Conservation (phyloP, 2,888 invertebrate genomes). For the Tipula confusa region DNA sequence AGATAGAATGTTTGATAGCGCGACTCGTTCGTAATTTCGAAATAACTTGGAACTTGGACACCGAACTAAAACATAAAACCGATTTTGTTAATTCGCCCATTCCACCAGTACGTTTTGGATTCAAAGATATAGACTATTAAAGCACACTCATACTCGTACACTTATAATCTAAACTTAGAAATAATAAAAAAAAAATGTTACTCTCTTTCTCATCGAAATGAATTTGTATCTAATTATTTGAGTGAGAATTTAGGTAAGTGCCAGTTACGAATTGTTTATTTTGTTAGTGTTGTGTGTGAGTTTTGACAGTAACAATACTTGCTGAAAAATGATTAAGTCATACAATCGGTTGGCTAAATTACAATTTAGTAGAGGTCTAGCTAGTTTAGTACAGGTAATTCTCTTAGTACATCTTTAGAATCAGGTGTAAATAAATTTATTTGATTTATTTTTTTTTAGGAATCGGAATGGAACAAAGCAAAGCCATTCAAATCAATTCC, state of each 20-base stretch:
- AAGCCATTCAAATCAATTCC: constrained; percentile 31
- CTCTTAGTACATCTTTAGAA: constrained; percentile 57
- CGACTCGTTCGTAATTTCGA: constrained; percentile 38
- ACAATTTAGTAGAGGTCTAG: neutral
- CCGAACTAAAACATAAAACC: neutral
- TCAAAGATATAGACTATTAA: neutral
- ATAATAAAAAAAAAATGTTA: too few relatives aligned
- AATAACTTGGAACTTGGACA: neutral
- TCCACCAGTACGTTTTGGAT: neutral
- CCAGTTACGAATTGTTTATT: constrained; percentile 37
- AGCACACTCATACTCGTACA: too few relatives aligned
- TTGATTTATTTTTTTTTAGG: neutral
- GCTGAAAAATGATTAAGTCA: neutral
- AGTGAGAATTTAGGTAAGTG: neutral
- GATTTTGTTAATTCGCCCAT: neutral
- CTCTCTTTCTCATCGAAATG: neutral
- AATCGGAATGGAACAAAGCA: neutral
- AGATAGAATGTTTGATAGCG: constrained; percentile 56
- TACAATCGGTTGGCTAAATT: neutral
- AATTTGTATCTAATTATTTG: too few relatives aligned
- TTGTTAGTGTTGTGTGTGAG: neutral
- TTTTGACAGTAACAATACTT: neutral
- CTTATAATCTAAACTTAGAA: too few relatives aligned
- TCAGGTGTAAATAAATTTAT: neutral
- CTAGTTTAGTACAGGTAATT: constrained; percentile 53